These are phyloP conservation scores for Nanger granti DNA, from an alignment of 2,113 vertebrate genomes.

Conservation along the genomic window DNA sequence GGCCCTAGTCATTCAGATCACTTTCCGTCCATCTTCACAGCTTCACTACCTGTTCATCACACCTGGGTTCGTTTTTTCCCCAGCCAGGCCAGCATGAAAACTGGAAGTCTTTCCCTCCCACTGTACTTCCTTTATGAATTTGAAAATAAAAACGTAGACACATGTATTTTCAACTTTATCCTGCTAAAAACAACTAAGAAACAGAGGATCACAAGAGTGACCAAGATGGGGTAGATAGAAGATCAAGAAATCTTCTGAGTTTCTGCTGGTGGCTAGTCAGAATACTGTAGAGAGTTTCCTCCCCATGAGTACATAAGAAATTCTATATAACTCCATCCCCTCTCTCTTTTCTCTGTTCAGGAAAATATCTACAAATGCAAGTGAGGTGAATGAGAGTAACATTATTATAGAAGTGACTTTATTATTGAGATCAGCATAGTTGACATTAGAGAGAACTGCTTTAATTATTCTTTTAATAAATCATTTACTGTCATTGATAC, in stretches of 20 bases:
- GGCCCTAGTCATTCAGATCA: not conserved
- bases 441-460: not conserved
- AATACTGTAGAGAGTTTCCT: not conserved
- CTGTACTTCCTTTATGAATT: not conserved
- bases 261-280: not conserved
- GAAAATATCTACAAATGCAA: conserved; percentile 17
- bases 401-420: conserved; percentile 14
- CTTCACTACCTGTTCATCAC: not conserved
- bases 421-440: not conserved
- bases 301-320: not conserved
- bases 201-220: not conserved
- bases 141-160: not conserved
- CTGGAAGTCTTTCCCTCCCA: not conserved
- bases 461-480: conserved; percentile 13
- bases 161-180: not conserved
- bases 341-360: not conserved
- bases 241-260: not conserved
- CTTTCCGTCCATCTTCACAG: not conserved
- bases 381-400: not conserved
- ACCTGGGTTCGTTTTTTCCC: conserved; percentile 1
- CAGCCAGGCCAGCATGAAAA: not conserved
- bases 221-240: not conserved
- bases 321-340: not conserved
- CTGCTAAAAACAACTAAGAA: not conserved
- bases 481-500: not conserved